Evolutionary conservation across 2,113 vertebrate species (phyloP), one percentile per base, ranked within the genome.

Genomic region (Ramphastos sulfuratus): DNA sequence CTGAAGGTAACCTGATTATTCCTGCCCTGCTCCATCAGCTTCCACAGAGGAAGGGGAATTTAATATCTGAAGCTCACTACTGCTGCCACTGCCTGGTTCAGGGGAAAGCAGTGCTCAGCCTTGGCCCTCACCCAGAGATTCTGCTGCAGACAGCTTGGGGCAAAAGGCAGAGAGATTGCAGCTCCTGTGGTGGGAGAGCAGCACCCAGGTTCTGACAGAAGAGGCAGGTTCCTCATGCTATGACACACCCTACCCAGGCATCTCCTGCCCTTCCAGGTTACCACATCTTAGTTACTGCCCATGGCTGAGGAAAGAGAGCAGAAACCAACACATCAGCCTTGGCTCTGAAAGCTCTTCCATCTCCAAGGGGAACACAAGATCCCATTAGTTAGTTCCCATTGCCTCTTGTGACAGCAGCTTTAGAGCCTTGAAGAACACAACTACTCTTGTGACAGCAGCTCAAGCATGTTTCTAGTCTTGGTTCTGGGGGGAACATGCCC

Each of bases 261-360:
- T 15, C 25, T 48, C 35, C 19, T 66, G 48, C 54, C 61, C 27
- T 54, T 19, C 15, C 75, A 82, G 23, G 13, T 44, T 44, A 21
- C 76, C 30, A 11, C 31, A 72, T 15, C 73, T 24, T 27, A 70
- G 25, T 39, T 63, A 72, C 31, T 27, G 16, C 42, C 52, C 77
- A 42, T 2, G 0, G 0, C 15, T 5, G 63, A 67, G 18, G 25
- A 61, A 50, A 5, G 9, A 48, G 1, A 74, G 48, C 11, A 61
- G 48, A 87, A 46, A 82, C 10, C 12, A 64, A 64, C 6, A 37
- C n/a, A 70, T 69, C 2, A 50, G 16, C 56, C 35, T 86, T 86
- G 37, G 21, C 31, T 31, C 37, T 64, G 67, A 46, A 37, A 77
- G 25, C 21, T 15, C 10, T 28, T 58, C 15, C 28, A 64, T 33